Percentiles rank a stretch among this genome's conserved stretches.
Evolutionary conservation across 2,797 vertebrate genomes (phyloP).

Genomic region (Chaetophractus vellerosus): DNA sequence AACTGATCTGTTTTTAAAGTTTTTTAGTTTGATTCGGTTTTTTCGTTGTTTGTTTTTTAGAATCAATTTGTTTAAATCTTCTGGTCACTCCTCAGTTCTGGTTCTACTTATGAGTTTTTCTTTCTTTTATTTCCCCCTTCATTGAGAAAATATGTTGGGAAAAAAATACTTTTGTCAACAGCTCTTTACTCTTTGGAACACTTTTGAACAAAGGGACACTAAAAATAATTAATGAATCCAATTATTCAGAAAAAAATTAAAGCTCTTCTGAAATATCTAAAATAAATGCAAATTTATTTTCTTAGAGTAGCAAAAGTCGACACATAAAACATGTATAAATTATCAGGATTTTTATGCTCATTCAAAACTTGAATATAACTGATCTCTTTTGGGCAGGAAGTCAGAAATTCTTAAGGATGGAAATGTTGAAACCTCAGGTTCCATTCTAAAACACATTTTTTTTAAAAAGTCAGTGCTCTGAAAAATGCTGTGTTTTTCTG

Average conservation of each 20-base stretch:
- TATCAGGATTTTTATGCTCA: background rate
- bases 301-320: background rate
- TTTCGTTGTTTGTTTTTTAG: background rate
- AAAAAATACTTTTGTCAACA: background rate
- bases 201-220: background rate
- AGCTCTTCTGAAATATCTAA: background rate
- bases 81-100: constrained; percentile 27
- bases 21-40: background rate
- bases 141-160: background rate
- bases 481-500: constrained; percentile 44
- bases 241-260: background rate
- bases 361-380: constrained; percentile 22
- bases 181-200: constrained; percentile 49
- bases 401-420: constrained; percentile 65
- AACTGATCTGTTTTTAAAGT: constrained; percentile 39
- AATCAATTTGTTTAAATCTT: constrained; percentile 64
- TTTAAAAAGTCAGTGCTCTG: constrained; percentile 60
- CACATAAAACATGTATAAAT: background rate
- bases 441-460: constrained; percentile 67
- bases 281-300: background rate
- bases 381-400: constrained; percentile 14
- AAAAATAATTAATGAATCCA: background rate
- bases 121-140: background rate
- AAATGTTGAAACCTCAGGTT: constrained; percentile 69
- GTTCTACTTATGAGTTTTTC: background rate